Conservation (phyloP, 2,888 invertebrate species). For the Kryphioiulus occultus region DNA sequence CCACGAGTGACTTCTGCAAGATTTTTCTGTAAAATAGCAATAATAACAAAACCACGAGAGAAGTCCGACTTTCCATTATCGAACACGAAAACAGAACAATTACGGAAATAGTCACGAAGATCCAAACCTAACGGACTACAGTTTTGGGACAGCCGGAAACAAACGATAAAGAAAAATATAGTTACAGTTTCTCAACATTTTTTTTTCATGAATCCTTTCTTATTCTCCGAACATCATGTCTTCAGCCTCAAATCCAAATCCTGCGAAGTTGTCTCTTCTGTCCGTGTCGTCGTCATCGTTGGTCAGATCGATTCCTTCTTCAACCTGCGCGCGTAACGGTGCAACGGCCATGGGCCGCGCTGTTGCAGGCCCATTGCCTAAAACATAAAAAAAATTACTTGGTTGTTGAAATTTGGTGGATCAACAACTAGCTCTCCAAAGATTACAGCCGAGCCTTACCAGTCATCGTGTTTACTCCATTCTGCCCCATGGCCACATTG, state of each 20-base stretch:
- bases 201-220: neutral
- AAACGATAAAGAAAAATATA: neutral
- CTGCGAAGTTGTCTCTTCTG: neutral
- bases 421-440: neutral
- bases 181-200: neutral
- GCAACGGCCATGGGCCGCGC: neutral
- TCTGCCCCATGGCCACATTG: neutral
- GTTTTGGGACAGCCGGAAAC: neutral
- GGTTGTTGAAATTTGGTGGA: too few relatives aligned
- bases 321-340: neutral
- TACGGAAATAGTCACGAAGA: neutral
- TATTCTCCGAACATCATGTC: slow-evolving; percentile 46
- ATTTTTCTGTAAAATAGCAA: neutral
- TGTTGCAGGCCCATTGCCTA: neutral
- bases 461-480: neutral
- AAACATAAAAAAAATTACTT: neutral
- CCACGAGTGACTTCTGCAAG: neutral
- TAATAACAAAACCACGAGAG: neutral
- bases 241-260: neutral
- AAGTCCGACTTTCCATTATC: neutral
- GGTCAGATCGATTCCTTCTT: neutral
- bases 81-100: neutral
- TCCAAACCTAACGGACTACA: neutral
- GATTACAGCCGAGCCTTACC: neutral
- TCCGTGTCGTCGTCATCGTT: neutral